Base-by-base conservation (phyloP, 1,140 invertebrate species). In the Dufourea novaeangliae region DNA sequence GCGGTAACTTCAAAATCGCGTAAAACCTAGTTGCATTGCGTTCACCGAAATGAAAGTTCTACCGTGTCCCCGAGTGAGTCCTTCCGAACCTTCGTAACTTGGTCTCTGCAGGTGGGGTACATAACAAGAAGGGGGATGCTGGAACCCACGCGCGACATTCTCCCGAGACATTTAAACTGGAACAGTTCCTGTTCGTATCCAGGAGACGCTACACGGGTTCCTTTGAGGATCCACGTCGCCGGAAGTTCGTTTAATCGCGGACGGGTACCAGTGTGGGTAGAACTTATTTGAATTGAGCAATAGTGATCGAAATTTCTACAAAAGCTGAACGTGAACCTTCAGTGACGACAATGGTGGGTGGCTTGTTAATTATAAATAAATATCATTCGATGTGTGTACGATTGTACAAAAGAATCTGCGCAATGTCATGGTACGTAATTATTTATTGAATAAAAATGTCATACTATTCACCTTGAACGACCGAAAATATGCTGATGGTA, bases 141-240 rank as follows among this genome's bases (percentile, higher is more conserved):
- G 80, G 76, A 75, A 77, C 67, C 66, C 77, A 79, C 44, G 82
- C 84, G 80, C 68, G 83, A 89, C 89, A 88, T 90, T 91, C 90
- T 83, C 90, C 74, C 77, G 75, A 84, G 81, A 85, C 76, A 68
- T 83, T 76, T 82, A 76, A 88, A 88, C 84, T 89, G 74, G 84
- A 87, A 88, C 89, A 90, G 88, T 90, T 89, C 81, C 86, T 87
- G 81, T 25, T 76, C 72, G 80, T 63, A 57, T 75, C 63, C 68
- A 76, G 71, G 34, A 85, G 64, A 64, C 74, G 66, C 77, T 37
- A 72, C 68, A 63, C 70, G 34, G 44, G 20, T 77, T 69, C 25
- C 46, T 79, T 67, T 22, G 29, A 14, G 52, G 25, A 32, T 46
- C 17, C 8, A n/a, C 29, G 17, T 25, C 41, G 27, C 2, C 41